These are phyloP conservation scores for Vandiemenella viatica DNA, from an alignment of 2,888 invertebrate genomes.

Conservation along the genomic window DNA sequence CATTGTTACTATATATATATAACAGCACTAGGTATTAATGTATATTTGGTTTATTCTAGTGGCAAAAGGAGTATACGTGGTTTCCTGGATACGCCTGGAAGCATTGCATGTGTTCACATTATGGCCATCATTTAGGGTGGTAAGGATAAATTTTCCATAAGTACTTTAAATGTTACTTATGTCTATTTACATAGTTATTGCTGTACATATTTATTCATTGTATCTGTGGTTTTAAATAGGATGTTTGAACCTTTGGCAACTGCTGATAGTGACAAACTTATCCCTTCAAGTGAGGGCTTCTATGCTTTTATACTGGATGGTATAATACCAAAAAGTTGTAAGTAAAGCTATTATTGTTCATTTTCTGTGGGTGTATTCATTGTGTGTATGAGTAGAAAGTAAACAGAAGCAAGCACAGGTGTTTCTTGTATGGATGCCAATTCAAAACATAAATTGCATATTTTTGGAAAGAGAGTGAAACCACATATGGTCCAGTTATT, in stretches of 20 bases:
- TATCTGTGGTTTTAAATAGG: too few species aligned
- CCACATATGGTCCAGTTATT: too few species aligned
- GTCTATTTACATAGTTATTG: neutral
- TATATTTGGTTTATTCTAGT: slow-evolving; percentile 29
- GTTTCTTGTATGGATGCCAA: too few species aligned
- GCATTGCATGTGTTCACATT: slow-evolving; percentile 43
- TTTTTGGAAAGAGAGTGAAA: too few species aligned
- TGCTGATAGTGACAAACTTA: neutral
- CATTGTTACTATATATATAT: too few species aligned
- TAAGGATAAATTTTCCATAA: slow-evolving; percentile 15
- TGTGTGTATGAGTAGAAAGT: too few species aligned
- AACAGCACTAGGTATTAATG: too few species aligned
- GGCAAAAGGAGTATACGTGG: slow-evolving; percentile 43
- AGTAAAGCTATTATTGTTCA: too few species aligned
- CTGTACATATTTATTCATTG: neutral
- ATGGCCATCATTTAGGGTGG: slow-evolving; percentile 45
- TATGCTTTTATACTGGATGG: neutral
- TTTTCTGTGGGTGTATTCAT: too few species aligned
- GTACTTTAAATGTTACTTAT: neutral
- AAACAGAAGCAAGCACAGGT: too few species aligned
- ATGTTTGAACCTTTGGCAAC: neutral
- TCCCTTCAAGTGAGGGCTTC: neutral
- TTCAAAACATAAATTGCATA: too few species aligned
- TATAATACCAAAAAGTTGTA: neutral
- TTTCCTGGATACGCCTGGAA: slow-evolving; percentile 51